Conservation (phyloP, 2,888 invertebrate genomes). For the Harpagoxenus sublaevis region DNA sequence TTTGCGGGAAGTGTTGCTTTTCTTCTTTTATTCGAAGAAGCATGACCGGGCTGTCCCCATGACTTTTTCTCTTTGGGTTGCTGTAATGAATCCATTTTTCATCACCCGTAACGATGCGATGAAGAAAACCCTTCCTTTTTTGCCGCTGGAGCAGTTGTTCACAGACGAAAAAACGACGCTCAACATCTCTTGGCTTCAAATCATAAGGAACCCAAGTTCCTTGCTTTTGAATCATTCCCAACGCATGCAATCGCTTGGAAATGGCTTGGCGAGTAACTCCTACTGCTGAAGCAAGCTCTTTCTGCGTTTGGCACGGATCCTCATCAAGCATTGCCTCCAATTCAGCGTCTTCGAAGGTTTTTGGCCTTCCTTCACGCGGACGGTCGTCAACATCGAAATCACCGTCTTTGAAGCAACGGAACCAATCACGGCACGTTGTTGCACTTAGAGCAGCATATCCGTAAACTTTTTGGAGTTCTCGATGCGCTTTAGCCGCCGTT, state of each 20-base stretch:
- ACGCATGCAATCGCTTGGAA: slow-evolving; percentile 29
- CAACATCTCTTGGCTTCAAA: slow-evolving; percentile 58
- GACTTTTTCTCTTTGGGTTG: too few species aligned
- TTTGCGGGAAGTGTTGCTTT: too few species aligned
- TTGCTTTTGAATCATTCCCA: slow-evolving; percentile 49
- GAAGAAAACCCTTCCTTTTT: too few species aligned
- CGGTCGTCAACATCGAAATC: slow-evolving; percentile 17
- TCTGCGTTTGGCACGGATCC: slow-evolving; percentile 67
- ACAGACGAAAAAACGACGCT: too few species aligned
- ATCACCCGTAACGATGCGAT: too few species aligned
- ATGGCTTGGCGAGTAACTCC: slow-evolving; percentile 50
- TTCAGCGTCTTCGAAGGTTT: slow-evolving; percentile 67
- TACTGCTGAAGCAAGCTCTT: slow-evolving; percentile 66
- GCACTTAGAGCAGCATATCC: slow-evolving; percentile 59
- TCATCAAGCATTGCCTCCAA: slow-evolving; percentile 70
- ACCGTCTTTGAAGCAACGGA: slow-evolving; percentile 63
- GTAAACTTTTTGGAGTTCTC: slow-evolving; percentile 56
- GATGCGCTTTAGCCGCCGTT: slow-evolving; percentile 44
- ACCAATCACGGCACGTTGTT: slow-evolving; percentile 60
- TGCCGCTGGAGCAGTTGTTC: too few species aligned
- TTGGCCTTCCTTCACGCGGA: slow-evolving; percentile 62
- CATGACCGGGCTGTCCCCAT: too few species aligned
- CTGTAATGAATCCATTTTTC: too few species aligned
- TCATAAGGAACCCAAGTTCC: slow-evolving; percentile 52
- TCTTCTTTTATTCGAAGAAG: too few species aligned